Conservation (phyloP, 1,140 invertebrate species). For the Cotesia typhae region DNA sequence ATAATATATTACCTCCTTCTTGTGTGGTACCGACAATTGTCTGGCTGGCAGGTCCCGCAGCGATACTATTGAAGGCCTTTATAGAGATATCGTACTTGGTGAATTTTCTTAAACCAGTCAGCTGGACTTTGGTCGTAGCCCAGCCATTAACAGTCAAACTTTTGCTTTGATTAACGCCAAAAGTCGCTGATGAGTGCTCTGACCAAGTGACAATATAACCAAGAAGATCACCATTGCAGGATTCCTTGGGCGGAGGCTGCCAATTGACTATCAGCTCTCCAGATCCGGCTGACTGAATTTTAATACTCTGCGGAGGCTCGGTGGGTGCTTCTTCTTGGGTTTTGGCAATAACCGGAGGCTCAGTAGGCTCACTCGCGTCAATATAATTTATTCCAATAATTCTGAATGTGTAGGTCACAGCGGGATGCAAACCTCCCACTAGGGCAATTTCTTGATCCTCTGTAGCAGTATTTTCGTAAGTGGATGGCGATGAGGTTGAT, state of each 20-base stretch:
- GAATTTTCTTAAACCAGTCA: slow-evolving; percentile 78
- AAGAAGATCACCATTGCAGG: slow-evolving; percentile 83
- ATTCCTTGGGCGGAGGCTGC: slow-evolving; percentile 79
- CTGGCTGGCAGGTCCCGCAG: slow-evolving; percentile 81
- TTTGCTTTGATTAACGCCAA: slow-evolving; percentile 68
- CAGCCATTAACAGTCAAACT: slow-evolving; percentile 72
- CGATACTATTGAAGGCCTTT: slow-evolving; percentile 86
- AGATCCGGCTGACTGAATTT: slow-evolving; percentile 79
- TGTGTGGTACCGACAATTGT: slow-evolving; percentile 79
- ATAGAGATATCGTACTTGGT: slow-evolving; percentile 83
- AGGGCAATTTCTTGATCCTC: slow-evolving; percentile 59
- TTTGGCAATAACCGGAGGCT: slow-evolving; percentile 74
- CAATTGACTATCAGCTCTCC: slow-evolving; percentile 83
- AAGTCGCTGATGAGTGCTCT: slow-evolving; percentile 69
- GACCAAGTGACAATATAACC: slow-evolving; percentile 81
- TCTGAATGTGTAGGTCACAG: slow-evolving; percentile 82
- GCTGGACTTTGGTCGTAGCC: slow-evolving; percentile 71
- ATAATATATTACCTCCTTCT: slow-evolving; percentile 75
- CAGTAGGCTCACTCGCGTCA: slow-evolving; percentile 79
- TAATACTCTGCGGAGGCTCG: slow-evolving; percentile 81
- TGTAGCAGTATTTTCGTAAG: slow-evolving; percentile 52
- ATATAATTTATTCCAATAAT: slow-evolving; percentile 85
- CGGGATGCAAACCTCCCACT: slow-evolving; percentile 73
- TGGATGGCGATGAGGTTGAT: slow-evolving; percentile 44
- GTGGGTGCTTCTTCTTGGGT: slow-evolving; percentile 91